Percentiles rank a stretch among this genome's conserved stretches.
Conservation (phyloP, 2,797 vertebrate genomes). For the Astyanax mexicanus region DNA sequence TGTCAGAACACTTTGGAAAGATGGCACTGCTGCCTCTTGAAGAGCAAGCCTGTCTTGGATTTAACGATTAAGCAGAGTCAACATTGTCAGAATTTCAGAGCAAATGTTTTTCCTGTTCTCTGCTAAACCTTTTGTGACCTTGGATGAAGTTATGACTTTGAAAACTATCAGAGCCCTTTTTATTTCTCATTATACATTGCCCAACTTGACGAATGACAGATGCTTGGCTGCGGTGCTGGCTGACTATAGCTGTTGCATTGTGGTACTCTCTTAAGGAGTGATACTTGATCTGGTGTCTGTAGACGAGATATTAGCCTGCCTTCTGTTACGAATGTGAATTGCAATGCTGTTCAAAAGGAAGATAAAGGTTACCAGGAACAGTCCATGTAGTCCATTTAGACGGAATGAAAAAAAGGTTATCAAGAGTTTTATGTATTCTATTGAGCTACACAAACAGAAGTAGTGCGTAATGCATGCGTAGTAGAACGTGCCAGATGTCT, state of each 20-base stretch:
- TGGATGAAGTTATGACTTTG: conserved; percentile 7
- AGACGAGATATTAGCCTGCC: conserved; percentile 4
- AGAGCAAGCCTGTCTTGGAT: neutral
- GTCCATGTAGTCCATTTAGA: too few relatives aligned
- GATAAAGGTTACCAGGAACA: too few relatives aligned
- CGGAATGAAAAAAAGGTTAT: too few relatives aligned
- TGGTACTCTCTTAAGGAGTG: neutral
- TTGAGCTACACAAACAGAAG: too few relatives aligned
- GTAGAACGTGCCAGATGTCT: too few relatives aligned
- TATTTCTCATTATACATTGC: conserved; percentile 42
- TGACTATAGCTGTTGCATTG: conserved; percentile 5
- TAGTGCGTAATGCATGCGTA: too few relatives aligned
- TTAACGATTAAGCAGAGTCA: neutral
- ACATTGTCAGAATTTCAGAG: conserved; percentile 9
- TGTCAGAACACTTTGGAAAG: neutral
- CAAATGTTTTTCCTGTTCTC: conserved; percentile 14
- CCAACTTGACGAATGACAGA: conserved; percentile 25
- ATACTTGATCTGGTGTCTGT: conserved; percentile 32
- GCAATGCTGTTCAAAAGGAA: too few relatives aligned
- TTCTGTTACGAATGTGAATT: conserved; percentile 10
- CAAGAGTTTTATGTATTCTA: too few relatives aligned
- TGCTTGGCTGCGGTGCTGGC: neutral
- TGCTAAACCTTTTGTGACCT: conserved; percentile 32
- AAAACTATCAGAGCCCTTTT: conserved; percentile 29
- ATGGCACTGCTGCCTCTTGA: neutral